phyloP scores from a whole-genome alignment of 2,797 vertebrate species.

The Smutsia temminckii region DNA sequence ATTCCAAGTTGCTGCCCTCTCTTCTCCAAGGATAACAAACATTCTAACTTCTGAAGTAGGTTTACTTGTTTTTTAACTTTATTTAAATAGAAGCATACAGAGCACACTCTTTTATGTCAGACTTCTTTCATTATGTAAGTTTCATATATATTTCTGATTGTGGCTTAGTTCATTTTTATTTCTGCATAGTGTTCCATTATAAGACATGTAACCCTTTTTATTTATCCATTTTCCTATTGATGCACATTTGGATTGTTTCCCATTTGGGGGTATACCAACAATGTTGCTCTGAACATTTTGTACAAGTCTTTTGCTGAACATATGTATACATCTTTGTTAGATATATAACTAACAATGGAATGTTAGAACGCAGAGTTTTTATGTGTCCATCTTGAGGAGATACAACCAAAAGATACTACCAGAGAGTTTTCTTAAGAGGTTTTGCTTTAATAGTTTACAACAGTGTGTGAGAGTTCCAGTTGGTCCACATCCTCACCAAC shows the following conservation, averaged over 20 bases:
- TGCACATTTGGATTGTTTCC: neutral
- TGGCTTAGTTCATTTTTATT: neutral
- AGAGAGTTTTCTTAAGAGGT: neutral
- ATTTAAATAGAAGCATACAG: neutral
- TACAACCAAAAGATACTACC: neutral
- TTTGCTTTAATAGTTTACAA: neutral
- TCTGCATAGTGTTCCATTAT: neutral
- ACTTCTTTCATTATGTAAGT: neutral
- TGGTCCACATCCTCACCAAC: neutral
- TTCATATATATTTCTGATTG: neutral
- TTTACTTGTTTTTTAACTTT: slow-evolving; percentile 32
- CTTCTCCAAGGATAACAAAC: neutral
- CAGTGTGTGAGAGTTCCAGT: neutral
- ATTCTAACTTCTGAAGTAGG: neutral
- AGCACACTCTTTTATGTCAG: neutral
- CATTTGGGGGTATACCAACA: neutral
- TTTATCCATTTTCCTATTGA: neutral
- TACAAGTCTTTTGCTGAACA: neutral
- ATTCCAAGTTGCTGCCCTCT: neutral
- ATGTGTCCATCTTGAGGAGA: neutral
- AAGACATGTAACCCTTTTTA: neutral
- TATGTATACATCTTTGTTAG: neutral
- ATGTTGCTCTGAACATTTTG: neutral
- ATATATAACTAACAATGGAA: neutral
- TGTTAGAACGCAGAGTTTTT: neutral